Evolutionary conservation across 2,113 vertebrate species (phyloP).

Genomic region (Cyphomyrus plagiostoma): DNA sequence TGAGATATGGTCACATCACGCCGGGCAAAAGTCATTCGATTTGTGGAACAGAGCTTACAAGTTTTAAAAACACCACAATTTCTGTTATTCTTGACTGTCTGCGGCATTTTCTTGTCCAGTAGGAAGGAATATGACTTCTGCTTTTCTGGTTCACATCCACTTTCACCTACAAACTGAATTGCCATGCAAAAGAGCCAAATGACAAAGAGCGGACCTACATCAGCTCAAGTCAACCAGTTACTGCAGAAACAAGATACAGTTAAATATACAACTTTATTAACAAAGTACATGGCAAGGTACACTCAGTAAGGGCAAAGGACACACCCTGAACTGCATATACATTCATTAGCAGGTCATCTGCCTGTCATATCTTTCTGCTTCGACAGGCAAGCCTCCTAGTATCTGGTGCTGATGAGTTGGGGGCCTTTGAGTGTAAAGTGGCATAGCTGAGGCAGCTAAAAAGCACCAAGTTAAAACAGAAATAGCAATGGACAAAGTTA

Average conservation of each 20-base stretch:
- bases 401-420: not conserved
- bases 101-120: not conserved
- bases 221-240: not conserved
- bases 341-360: not conserved
- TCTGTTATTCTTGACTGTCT: not conserved
- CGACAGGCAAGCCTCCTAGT: not conserved
- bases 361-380: not conserved
- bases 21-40: not conserved
- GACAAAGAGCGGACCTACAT: not conserved
- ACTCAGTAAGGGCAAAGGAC: not conserved
- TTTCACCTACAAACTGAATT: constrained; percentile 24
- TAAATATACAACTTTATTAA: not conserved
- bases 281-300: not conserved
- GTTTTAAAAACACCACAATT: not conserved
- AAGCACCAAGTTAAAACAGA: not conserved
- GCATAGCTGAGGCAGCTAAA: not conserved
- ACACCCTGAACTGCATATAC: not conserved
- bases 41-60: not conserved
- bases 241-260: not conserved
- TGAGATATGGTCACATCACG: not conserved
- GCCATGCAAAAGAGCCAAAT: not conserved
- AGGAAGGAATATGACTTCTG: not conserved
- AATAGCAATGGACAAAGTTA: not conserved
- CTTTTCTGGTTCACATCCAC: not conserved
- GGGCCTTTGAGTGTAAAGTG: not conserved